Base-by-base conservation (phyloP, 2,888 invertebrate species). In the Nephrocerus scutellatus region DNA sequence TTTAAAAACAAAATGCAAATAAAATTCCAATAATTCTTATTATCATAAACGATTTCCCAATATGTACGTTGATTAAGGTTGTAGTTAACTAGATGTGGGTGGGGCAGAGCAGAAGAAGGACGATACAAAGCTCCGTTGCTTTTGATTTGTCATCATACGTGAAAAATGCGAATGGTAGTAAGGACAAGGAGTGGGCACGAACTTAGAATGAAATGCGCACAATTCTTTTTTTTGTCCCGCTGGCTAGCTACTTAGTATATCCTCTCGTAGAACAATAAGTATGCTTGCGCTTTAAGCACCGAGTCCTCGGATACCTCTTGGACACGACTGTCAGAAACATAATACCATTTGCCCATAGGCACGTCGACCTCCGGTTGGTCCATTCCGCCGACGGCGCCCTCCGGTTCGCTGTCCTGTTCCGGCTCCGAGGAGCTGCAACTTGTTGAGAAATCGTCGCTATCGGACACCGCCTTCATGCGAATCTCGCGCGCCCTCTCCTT, bases 231-330 rank as follows among this genome's bases (percentile, higher is more conserved):
- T n/a, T n/a, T n/a, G 24, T 24, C 10, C 28, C 21, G 15, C 18
- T 14, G n/a, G 19, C 14, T n/a, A 14, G 19, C 24, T 13, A 26
- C 54, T 71, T 81, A 89, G 67, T 83, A 73, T 65, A 95, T 84
- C 66, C 95, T 78, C 70, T 96, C 95, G 68, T 97, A 97, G 71
- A 97, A 98, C 24, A 97, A 75, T 35, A 97, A 74, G 70, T 97
- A 97, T 12, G 97, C 96, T 69, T 96, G 90, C 43, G 84, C 83
- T 52, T 76, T 73, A 30, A 92, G 73, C 41, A 95, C 95, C 48
- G 77, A 75, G 3, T 80, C 78, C 66, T 91, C 87, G 39, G 76
- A 74, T 16, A 87, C 84, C 63, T 88, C 85, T 24, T 77, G 75
- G 1, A 95, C 91, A 58, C 82, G 77, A 41, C 85, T 84, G 71